Base-by-base conservation (phyloP, 1,140 invertebrate species). In the Drosophila elegans region DNA sequence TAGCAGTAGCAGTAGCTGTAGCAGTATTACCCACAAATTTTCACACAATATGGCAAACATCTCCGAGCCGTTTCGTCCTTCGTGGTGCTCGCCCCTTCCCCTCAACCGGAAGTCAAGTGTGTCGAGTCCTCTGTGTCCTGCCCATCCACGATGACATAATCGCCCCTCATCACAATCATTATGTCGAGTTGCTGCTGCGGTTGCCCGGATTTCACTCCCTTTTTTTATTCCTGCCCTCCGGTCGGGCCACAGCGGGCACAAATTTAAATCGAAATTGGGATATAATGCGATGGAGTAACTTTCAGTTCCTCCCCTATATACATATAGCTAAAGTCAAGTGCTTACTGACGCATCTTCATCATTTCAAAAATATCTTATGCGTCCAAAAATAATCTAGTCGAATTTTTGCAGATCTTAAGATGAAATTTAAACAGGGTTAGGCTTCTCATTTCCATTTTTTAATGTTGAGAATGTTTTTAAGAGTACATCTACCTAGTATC, bases 51-150 rank as follows among this genome's bases (percentile, higher is more conserved):
- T 78, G 74, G 53, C 64, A 55, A 66, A 66, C 45, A 69, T 68
- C 44, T 45, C 52, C 25, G 38, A 48, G 27, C 61, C 45, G 2
- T 4, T 12, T 1, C 9, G 36, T 11, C 16, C 7, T 3, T 13
- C 7, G 29, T 32, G 29, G 29, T 32, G 29, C 11, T n/a, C 48
- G 12, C 46, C 38, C 38, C 45, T 48, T 32, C 38, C 63, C 67
- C 21, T 38, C 62, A 46, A 25, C 77, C 73, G 81, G 67, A 85
- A 84, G 81, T 84, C 81, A 85, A 84, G 81, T 85, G 79, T 44
- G 39, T 44, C 54, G 71, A 59, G 53, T 51, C 44, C 46, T 34
- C 13, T 21, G 53, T 21, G 41, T 53, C 41, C 53, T 25, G 42
- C 13, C 39, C 63, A 45, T 27, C 57, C 48, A 12, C 41, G 36